Evolutionary conservation across 2,888 invertebrate species (phyloP).

Genomic region (Drosophila infuscata): DNA sequence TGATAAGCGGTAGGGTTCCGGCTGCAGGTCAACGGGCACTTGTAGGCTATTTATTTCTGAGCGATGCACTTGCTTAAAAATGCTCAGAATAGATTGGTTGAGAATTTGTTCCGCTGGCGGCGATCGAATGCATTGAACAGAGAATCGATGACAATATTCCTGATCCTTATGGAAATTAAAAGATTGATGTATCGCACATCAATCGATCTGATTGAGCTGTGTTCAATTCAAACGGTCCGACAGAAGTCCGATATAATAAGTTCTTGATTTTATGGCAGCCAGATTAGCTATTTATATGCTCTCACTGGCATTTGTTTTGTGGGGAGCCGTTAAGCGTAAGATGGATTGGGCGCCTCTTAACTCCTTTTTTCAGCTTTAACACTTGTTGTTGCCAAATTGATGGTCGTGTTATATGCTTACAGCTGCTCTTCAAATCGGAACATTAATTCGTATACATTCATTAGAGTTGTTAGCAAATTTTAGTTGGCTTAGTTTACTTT

Average conservation of each 20-base stretch:
- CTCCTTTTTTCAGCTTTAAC: neutral
- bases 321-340: constrained; percentile 52
- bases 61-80: constrained; percentile 25
- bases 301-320: constrained; percentile 24
- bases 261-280: constrained; percentile 29
- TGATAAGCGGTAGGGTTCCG: constrained; percentile 5
- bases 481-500: neutral
- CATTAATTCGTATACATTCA: neutral
- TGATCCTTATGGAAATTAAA: constrained; percentile 24
- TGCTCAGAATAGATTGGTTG: neutral
- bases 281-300: constrained; percentile 61
- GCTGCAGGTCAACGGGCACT: constrained; percentile 26
- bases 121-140: constrained; percentile 24
- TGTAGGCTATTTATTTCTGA: constrained; percentile 5
- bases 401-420: neutral
- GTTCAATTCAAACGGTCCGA: constrained; percentile 21
- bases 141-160: constrained; percentile 36
- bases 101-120: accelerated
- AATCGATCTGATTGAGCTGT: constrained; percentile 53
- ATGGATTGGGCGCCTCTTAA: constrained; percentile 37
- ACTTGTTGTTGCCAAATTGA: constrained; percentile 4
- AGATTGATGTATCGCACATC: constrained; percentile 10
- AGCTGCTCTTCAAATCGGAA: neutral
- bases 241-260: constrained; percentile 39
- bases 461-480: neutral